These are phyloP conservation scores for Ctenopoma kingsleyae DNA, from an alignment of 2,797 vertebrate genomes.

Conservation along the genomic window DNA sequence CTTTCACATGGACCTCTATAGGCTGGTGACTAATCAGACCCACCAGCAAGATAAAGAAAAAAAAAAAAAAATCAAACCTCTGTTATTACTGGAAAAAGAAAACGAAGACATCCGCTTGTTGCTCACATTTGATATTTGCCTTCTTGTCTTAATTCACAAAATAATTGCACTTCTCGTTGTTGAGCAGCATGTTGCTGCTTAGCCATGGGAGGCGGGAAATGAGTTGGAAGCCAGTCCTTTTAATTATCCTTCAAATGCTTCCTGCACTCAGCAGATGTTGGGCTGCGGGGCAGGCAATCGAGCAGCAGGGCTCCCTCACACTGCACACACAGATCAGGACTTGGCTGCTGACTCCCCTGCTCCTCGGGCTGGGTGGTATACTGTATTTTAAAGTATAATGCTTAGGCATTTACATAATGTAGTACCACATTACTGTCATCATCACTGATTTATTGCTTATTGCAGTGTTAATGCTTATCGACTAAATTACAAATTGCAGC, in stretches of 20 bases:
- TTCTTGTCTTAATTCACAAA: conserved; percentile 68
- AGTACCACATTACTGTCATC: conserved; percentile 34
- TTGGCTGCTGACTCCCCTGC: conserved; percentile 48
- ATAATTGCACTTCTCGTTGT: conserved; percentile 78
- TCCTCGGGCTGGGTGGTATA: conserved; percentile 54
- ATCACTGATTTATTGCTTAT: conserved; percentile 32
- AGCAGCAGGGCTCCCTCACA: conserved; percentile 71
- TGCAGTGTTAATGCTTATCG: conserved; percentile 7
- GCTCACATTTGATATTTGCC: conserved; percentile 61
- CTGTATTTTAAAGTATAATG: conserved; percentile 49
- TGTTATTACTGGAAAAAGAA: conserved; percentile 30
- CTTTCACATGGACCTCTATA: conserved; percentile 39
- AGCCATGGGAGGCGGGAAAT: conserved; percentile 84
- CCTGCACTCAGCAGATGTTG: conserved; percentile 84
- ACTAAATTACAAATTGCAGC: conserved; percentile 30
- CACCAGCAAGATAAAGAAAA: conserved; percentile 8
- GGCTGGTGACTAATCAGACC: conserved; percentile 50
- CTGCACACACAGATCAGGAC: conserved; percentile 62
- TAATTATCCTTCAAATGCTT: conserved; percentile 86
- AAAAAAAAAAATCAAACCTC: conserved; percentile 19
- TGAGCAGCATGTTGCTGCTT: conserved; percentile 78
- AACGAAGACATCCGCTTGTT: conserved; percentile 60
- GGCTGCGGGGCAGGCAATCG: conserved; percentile 79
- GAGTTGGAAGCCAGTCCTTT: conserved; percentile 83
- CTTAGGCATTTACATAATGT: conserved; percentile 27